phyloP scores from a whole-genome alignment of 2,888 invertebrate species.

The Athrips mouffetella region DNA sequence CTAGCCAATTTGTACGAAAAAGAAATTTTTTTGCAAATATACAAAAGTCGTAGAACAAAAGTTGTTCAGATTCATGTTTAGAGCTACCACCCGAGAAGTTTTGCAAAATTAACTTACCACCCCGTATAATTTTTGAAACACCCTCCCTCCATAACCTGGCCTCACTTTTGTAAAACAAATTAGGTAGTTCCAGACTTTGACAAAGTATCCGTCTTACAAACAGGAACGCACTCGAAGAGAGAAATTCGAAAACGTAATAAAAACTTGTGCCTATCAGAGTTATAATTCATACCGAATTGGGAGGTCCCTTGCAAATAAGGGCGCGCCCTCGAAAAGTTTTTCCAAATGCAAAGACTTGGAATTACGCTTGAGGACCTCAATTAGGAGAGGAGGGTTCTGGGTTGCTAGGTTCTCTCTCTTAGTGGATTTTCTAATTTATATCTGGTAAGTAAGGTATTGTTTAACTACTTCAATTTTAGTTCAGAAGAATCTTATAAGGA shows the following conservation, averaged over 20 bases:
- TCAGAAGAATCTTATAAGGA: no score
- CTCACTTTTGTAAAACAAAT: not conserved
- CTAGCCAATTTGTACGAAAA: no score
- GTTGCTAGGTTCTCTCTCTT: not conserved
- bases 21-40: no score
- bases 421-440: not conserved
- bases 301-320: constrained; percentile 21
- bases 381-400: constrained; percentile 19
- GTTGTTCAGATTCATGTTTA: no score
- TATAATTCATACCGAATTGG: constrained; percentile 16
- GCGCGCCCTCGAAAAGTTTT: constrained; percentile 18
- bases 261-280: constrained; percentile 16
- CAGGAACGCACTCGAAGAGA: constrained; percentile 1
- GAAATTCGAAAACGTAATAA: constrained; percentile 14
- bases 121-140: no score
- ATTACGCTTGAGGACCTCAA: constrained; percentile 22
- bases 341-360: constrained; percentile 21
- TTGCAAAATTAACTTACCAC: no score
- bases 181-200: not conserved
- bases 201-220: constrained; percentile 4
- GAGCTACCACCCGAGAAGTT: no score
- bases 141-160: no score
- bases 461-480: no score
- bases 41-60: no score
- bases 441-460: not conserved